These are phyloP conservation scores for Bombus waltoni DNA, from an alignment of 1,140 invertebrate species.

Conservation along the genomic window DNA sequence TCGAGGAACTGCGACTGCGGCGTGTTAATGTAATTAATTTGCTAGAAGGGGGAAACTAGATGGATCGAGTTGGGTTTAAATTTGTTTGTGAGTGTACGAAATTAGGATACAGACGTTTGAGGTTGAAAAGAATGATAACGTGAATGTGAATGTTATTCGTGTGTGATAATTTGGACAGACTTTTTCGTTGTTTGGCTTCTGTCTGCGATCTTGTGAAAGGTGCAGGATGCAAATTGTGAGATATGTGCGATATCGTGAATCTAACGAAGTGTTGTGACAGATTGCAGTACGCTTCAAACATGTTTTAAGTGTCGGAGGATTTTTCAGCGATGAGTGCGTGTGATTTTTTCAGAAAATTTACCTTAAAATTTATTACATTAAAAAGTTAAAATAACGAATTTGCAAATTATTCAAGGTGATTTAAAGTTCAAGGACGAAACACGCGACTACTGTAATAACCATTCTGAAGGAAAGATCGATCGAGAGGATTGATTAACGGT, in stretches of 20 bases:
- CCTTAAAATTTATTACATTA: too few species aligned
- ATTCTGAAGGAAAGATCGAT: too few species aligned
- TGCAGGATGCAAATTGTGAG: too few species aligned
- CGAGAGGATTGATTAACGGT: conserved; percentile 11
- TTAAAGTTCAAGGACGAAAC: not conserved
- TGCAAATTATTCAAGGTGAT: not conserved
- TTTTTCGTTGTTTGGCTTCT: not conserved
- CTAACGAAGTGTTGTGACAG: too few species aligned
- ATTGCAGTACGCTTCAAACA: too few species aligned
- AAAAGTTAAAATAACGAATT: not conserved
- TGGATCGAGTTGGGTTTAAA: too few species aligned
- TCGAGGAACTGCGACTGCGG: not conserved
- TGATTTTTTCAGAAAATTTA: too few species aligned
- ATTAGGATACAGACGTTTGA: not conserved
- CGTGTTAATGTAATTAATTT: conserved; percentile 43
- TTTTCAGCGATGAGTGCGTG: too few species aligned
- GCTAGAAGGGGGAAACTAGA: not conserved
- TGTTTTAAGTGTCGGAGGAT: too few species aligned
- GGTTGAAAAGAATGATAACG: not conserved
- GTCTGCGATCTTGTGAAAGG: not conserved
- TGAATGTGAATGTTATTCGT: too few species aligned
- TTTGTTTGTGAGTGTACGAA: too few species aligned
- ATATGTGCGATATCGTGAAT: too few species aligned
- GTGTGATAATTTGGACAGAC: not conserved
- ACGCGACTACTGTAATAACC: not conserved